Evolutionary conservation across 1,140 invertebrate species (phyloP), one percentile per base, ranked within the genome.

Genomic region (Drosophila auraria): DNA sequence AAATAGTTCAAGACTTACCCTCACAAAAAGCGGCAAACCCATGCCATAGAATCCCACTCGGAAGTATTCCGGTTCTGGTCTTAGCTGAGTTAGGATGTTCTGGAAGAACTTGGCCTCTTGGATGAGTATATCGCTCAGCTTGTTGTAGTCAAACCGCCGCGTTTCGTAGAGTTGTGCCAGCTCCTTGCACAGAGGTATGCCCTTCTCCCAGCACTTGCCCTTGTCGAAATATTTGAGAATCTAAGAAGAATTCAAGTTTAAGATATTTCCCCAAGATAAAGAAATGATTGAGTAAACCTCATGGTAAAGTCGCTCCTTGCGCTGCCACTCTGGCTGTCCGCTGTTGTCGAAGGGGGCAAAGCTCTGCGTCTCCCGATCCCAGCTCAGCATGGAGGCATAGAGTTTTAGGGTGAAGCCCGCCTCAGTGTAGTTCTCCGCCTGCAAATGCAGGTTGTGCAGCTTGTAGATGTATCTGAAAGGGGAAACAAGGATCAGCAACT

Each of bases 161-260:
- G 95, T 96, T 93, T 99, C 98, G 93, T 99, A 99, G 0, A 99
- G 94, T 8, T 95, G 94, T 1, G 97, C 97, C 56, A 99, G 93
- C 92, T 99, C 98, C 91, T 99, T 98, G 84, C 98, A 97, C 27
- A 99, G 91, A 0, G 98, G 97, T 57, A 99, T 96, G 1, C 98
- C 98, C 94, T 98, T 98, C 91, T 99, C 98, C 98, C 98, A 99
- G 79, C 97, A 97, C 95, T 98, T 99, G 82, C 98, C 99, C 72
- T 97, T 96, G 86, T 99, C 98, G 92, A 99, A 99, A 90, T 99
- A 98, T 75, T 97, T 95, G 61, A 99, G 96, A 47, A 99, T 98
- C 91, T 93, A 59, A 27, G 42, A 8, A 40, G 58, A 2, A 38
- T 30, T 20, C 23, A n/a, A 0, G 14, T 8, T 25, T 30, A 15